phyloP scores from a whole-genome alignment of 2,113 vertebrate genomes.

The Melanotaenia duboulayi region DNA sequence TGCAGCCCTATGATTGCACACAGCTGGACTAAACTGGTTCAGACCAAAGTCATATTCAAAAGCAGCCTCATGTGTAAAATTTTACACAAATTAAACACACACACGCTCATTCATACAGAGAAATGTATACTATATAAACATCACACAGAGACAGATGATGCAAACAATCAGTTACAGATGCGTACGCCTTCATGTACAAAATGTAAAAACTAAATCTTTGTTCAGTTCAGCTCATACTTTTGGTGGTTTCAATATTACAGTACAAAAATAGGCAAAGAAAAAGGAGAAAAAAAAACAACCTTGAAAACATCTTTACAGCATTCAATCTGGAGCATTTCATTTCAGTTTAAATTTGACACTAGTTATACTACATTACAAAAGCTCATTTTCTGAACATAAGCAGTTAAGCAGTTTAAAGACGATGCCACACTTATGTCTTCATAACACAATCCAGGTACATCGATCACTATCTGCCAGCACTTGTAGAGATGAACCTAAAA shows the following conservation, averaged over 20 bases:
- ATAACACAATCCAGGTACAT: slow-evolving; percentile 92
- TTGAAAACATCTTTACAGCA: slow-evolving; percentile 19
- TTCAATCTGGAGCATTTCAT: slow-evolving; percentile 3
- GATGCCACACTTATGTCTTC: slow-evolving; percentile 52
- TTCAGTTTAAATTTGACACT: slow-evolving; percentile 18
- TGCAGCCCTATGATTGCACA: slow-evolving; percentile 20
- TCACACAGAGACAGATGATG: slow-evolving; percentile 31
- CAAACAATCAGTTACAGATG: slow-evolving; percentile 27
- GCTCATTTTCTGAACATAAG: neutral
- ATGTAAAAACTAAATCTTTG: slow-evolving; percentile 36
- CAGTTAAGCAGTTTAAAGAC: neutral
- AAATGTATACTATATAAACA: slow-evolving; percentile 1
- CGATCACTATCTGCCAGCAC: slow-evolving; percentile 90
- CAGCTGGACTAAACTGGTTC: slow-evolving; percentile 26
- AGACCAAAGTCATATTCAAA: slow-evolving; percentile 34
- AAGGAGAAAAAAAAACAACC: slow-evolving; percentile 10
- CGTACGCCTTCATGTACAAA: slow-evolving; percentile 36
- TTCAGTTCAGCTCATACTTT: slow-evolving; percentile 60
- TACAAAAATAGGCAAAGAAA: slow-evolving; percentile 31
- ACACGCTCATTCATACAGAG: neutral
- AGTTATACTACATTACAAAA: slow-evolving; percentile 6
- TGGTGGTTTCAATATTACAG: slow-evolving; percentile 48
- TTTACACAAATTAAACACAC: slow-evolving; percentile 5
- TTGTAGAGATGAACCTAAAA: slow-evolving; percentile 89
- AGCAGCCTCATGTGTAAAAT: slow-evolving; percentile 43